Base-by-base conservation (phyloP, 2,888 invertebrate species). In the Mimumesa dahlbomi region DNA sequence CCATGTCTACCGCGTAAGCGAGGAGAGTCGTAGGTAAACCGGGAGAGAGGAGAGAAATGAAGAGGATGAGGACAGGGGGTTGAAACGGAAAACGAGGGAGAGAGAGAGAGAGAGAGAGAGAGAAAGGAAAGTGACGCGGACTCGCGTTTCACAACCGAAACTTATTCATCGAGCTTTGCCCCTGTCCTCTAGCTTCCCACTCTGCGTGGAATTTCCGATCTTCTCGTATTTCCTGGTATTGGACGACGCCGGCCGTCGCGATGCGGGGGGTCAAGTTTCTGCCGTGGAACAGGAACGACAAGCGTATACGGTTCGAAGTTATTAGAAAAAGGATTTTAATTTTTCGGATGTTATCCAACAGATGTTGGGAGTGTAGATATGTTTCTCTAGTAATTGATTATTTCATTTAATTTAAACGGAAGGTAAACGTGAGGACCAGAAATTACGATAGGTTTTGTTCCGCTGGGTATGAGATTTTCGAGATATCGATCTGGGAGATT, bases 1-100 rank as follows among this genome's bases (percentile, higher is more conserved):
- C 54, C 62, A 50, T 63, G 73, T 63, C 72, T 56, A 50, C 54
- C 48, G 49, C 31, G 45, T 46, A 48, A 52, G 58, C 59, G 53
- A 66, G 48, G 11, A 11, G 49, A 43, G 58, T 56, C 43, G 34
- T 34, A n/a, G 34, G 34, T n/a, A n/a, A 34, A n/a, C 34, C n/a
- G n/a, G 34, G n/a, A 42, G 14, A 42, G 42, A 18, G 31, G n/a
- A 11, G 18, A 16, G 0, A n/a, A n/a, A 9, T 16, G 18, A 43
- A 21, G 16, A 18, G n/a, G 13, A 11, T 46, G 57, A 9, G 9
- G 1, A 21, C 6, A 2, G 11, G 11, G 11, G 4, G 11, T 2
- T 4, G n/a, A 3, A 9, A 13, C 16, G 2, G 19, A 13, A 4
- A 14, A 9, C 16, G 42, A 42, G 18, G 13, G 16, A 18, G 16